A percentile compares a stretch with the other conserved stretches of the same genome.
Conservation (phyloP, 2,888 invertebrate species). For the Lamellibrachia satsuma region DNA sequence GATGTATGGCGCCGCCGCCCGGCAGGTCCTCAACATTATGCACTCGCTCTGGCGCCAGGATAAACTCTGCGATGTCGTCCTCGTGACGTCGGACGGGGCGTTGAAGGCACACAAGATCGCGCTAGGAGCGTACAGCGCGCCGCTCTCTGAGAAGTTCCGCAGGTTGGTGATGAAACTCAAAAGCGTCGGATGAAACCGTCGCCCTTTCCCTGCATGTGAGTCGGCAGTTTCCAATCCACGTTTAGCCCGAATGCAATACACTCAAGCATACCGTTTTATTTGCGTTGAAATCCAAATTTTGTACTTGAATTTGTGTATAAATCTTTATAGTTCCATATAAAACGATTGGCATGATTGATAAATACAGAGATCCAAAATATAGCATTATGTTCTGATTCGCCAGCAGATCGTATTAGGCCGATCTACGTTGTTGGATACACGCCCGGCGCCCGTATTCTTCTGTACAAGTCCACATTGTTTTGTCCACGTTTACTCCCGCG, state of each 20-base stretch:
- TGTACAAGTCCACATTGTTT: too few relatives aligned
- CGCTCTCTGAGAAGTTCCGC: conserved; percentile 41
- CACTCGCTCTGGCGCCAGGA: conserved; percentile 22
- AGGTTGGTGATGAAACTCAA: conserved; percentile 13
- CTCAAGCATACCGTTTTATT: too few relatives aligned
- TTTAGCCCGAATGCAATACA: not conserved
- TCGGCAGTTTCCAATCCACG: not conserved
- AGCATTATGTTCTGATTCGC: too few relatives aligned
- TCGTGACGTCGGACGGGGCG: conserved; percentile 22
- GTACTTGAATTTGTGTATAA: too few relatives aligned
- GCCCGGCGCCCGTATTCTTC: too few relatives aligned
- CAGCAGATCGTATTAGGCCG: too few relatives aligned
- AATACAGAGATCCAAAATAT: too few relatives aligned
- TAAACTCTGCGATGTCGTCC: conserved; percentile 21
- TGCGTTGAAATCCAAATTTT: too few relatives aligned
- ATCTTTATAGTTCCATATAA: too few relatives aligned
- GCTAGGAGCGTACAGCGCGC: conserved; percentile 50
- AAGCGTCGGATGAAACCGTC: not conserved
- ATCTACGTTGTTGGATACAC: too few relatives aligned
- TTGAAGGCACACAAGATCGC: conserved; percentile 50
- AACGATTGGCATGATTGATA: too few relatives aligned
- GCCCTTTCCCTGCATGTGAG: not conserved
- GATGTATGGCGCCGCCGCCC: conserved; percentile 25
- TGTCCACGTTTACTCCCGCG: too few relatives aligned
- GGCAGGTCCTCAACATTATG: conserved; percentile 23